phyloP scores from a whole-genome alignment of 2,113 vertebrate species.

The Cervus canadensis region DNA sequence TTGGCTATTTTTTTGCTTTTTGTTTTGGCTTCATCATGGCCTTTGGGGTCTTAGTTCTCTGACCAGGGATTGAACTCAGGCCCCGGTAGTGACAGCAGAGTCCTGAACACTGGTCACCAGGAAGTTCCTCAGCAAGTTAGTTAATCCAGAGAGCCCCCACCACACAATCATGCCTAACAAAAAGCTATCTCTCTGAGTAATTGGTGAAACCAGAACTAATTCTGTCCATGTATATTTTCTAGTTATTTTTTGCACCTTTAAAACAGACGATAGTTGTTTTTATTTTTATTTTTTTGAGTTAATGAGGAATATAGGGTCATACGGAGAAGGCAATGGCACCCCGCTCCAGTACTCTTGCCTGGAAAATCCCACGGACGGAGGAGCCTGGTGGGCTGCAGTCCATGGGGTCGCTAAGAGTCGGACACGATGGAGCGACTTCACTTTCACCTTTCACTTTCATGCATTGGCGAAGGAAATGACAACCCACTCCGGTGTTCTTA shows the following conservation, averaged over 20 bases:
- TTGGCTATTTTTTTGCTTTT: not conserved
- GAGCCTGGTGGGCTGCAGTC: too few species aligned
- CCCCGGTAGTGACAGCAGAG: not conserved
- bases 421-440: too few species aligned
- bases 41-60: not conserved
- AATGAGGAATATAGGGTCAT: not conserved
- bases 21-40: not conserved
- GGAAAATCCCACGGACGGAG: too few species aligned
- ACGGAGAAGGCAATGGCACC: not conserved
- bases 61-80: not conserved
- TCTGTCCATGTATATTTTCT: not conserved
- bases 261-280: not conserved
- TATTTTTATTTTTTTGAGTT: not conserved
- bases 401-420: too few species aligned
- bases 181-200: not conserved
- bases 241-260: conserved; percentile 21
- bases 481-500: too few species aligned
- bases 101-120: not conserved
- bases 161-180: not conserved
- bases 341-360: too few species aligned
- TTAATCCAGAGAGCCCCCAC: not conserved
- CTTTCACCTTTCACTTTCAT: too few species aligned
- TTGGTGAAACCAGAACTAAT: not conserved
- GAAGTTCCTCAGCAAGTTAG: not conserved
- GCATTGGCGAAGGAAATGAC: too few species aligned